phyloP scores from a whole-genome alignment of 23 tunicate species.

The Diplosoma virens region DNA sequence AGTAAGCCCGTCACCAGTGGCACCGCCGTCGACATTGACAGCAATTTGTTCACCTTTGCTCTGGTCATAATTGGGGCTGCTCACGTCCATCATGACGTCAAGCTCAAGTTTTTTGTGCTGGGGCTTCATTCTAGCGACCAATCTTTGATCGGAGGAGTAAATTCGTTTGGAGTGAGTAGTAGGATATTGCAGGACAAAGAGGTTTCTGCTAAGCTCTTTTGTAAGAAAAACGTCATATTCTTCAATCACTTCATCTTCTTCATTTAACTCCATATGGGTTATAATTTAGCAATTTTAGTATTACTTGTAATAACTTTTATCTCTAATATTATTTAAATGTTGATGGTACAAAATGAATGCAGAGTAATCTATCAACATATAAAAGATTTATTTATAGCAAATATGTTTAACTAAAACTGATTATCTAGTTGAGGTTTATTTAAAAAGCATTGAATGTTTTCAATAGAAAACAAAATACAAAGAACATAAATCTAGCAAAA shows the following conservation, averaged over 20 bases:
- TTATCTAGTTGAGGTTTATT: too few species aligned
- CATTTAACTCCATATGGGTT: not conserved
- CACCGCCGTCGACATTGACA: slow-evolving; percentile 74
- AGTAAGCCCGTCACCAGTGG: slow-evolving; percentile 31
- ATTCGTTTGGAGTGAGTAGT: not conserved
- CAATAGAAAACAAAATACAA: too few species aligned
- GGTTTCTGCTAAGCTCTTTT: slow-evolving; percentile 34
- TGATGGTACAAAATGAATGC: too few species aligned
- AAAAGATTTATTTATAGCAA: too few species aligned
- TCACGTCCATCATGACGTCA: slow-evolving; percentile 51
- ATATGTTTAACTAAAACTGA: too few species aligned
- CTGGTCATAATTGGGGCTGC: slow-evolving; percentile 79
- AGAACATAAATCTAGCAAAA: too few species aligned
- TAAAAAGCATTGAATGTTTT: too few species aligned
- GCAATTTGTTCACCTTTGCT: slow-evolving; percentile 90
- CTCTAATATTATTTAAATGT: too few species aligned
- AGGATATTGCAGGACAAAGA: slow-evolving; percentile 73
- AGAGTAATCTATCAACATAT: too few species aligned
- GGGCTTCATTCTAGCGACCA: slow-evolving; percentile 64
- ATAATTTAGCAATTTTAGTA: not conserved
- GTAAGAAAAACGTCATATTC: slow-evolving; percentile 64
- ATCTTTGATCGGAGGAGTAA: slow-evolving; percentile 37
- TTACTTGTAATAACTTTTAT: not conserved
- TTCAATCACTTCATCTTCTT: slow-evolving; percentile 54
- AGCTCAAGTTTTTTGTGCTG: slow-evolving; percentile 73